Evolutionary conservation across 2,113 vertebrate species (phyloP), one percentile per base, ranked within the genome.

Genomic region (Scalopus aquaticus): DNA sequence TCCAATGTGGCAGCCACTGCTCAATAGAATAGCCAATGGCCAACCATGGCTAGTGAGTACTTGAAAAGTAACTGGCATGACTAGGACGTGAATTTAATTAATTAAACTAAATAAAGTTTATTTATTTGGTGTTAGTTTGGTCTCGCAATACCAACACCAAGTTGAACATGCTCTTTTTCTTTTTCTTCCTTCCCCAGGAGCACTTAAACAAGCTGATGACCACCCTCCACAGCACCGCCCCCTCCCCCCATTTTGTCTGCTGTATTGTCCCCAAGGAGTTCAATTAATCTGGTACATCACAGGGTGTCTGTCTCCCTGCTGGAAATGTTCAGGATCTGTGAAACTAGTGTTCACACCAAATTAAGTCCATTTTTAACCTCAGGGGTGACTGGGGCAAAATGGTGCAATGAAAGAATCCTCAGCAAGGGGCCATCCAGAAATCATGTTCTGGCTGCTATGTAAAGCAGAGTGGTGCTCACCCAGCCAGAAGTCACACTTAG

Each of bases 131-230:
- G 17, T 54, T 54, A 17, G 15, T 54, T 54, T 54, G 51, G 20
- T n/a, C 76, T 42, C 51, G 26, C 12, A 54, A 30, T 4, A 46
- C 46, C 56, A 67, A 22, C 0, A 6, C 6, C 9, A 16, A 74
- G 28, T 17, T 65, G 72, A 37, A 42, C 51, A 81, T 16, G 32
- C 37, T 73, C 6, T 64, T 26, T 39, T n/a, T 60, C 58, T 62
- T 81, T 54, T 37, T 76, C 62, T 87, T 70, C 28, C 13, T 44
- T 60, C 90, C 19, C 79, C 95, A 98, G 96, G 96, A 98, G 92
- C 96, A 97, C 85, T 51, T 97, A 94, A 97, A 97, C 65, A 86
- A 96, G 64, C 85, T 96, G 93, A 96, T 72, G 94, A 46, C 81
- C 42, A 56, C 96, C 42, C 87, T 97, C 56, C 96, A 91, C 9